A percentile compares a stretch with the other conserved stretches of the same genome.
Conservation (phyloP, 2,113 vertebrate genomes). For the Mesoclemmys tuberculata region DNA sequence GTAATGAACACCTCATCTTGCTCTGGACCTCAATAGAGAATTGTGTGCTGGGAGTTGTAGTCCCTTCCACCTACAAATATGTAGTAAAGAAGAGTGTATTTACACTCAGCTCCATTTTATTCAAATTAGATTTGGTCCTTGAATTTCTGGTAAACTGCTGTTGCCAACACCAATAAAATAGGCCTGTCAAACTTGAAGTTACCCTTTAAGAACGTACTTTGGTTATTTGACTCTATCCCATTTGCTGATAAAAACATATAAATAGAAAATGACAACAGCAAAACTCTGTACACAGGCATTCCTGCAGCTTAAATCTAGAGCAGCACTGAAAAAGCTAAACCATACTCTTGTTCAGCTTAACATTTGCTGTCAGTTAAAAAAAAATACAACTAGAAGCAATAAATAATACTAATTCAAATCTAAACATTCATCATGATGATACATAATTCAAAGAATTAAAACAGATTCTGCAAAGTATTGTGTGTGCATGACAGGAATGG, state of each 20-base stretch:
- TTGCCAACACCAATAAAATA: background rate
- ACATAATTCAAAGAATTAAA: background rate
- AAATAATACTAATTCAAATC: background rate
- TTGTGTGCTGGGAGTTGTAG: background rate
- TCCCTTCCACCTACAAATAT: background rate
- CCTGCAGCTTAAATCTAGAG: conserved; percentile 27
- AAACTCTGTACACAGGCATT: conserved; percentile 39
- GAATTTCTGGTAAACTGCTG: background rate
- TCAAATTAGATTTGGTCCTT: background rate
- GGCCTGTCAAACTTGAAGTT: background rate
- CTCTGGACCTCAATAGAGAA: background rate
- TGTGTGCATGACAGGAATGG: background rate
- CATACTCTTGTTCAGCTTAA: background rate
- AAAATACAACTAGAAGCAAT: background rate
- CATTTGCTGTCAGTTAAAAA: background rate
- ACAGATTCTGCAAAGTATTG: background rate
- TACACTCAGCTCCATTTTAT: background rate
- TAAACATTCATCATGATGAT: background rate
- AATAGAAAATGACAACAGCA: conserved; percentile 54
- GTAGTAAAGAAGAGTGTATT: fast-evolving
- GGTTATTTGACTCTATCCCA: conserved; percentile 4
- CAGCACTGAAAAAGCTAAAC: background rate
- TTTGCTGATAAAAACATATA: conserved; percentile 32
- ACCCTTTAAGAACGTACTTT: conserved; percentile 15
- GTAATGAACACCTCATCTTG: background rate